Base-by-base conservation (phyloP, 2,888 invertebrate genomes). In the Nemotelus pantherinus region DNA sequence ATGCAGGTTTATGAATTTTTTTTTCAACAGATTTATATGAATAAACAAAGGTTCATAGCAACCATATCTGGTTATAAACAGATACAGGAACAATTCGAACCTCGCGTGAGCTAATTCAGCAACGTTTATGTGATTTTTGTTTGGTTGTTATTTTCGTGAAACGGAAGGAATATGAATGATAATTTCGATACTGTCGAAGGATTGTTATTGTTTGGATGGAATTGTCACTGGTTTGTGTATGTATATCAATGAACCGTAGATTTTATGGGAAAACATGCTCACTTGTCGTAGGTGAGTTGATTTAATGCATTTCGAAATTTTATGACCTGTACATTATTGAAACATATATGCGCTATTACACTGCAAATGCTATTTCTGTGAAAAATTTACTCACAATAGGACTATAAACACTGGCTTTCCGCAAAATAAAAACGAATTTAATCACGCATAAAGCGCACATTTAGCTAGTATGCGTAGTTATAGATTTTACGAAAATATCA, bases 141-240 rank as follows among this genome's bases (percentile, higher is more conserved):
- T 74, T 74, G 74, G 63, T 74, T 74, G 74, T 63, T 74, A 74
- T 74, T 72, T 45, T 74, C 60, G 48, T 60, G 47, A n/a, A 74
- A 63, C 74, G 74, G 60, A 74, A 74, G 60, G 63, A 74, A 74
- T 74, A 70, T 70, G 70, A 70, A 70, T 70, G 70, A 70, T 70
- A 70, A 70, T 70, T 70, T 53, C 50, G 41, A 70, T 43, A 70
- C 55, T 39, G 70, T 55, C 55, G 70, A 70, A 70, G 70, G 70
- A 70, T 70, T 70, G 70, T 55, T 70, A 55, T 55, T 70, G 43
- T 53, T 53, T 43, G 43, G 50, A 55, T 53, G 55, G 39, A 55
- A 70, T 70, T 70, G 53, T 70, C 70, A 70, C 70, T 67, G 2
- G 57, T 25, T 1, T 25, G 25, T 25, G 25, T 39, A 41, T 25